A percentile compares a stretch with the other conserved stretches of the same genome.
phyloP scores from a whole-genome alignment of 2,113 vertebrate species.

The Grantiella picta region DNA sequence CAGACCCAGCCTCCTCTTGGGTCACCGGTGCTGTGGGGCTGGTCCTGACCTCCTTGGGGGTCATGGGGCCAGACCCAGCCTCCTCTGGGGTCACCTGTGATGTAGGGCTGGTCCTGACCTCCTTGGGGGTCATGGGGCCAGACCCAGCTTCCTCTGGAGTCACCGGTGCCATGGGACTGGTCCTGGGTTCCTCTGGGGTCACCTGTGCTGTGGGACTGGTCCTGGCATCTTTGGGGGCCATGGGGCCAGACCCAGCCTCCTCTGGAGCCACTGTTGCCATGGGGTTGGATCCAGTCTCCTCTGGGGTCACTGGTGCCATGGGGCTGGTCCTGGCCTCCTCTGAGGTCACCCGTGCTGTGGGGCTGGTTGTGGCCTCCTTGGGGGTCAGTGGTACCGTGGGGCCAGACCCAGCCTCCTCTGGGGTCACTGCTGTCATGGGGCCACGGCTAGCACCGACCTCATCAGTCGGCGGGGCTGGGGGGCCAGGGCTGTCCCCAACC shows the following conservation, averaged over 20 bases:
- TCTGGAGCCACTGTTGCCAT: fast-evolving
- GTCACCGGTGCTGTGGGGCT: fast-evolving
- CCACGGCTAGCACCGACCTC: neutral
- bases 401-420: neutral
- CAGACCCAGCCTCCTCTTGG: neutral
- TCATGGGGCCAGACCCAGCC: neutral
- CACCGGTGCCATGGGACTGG: fast-evolving
- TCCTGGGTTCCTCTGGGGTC: neutral
- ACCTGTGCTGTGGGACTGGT: fast-evolving
- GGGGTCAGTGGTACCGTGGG: fast-evolving
- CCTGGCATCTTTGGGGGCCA: neutral
- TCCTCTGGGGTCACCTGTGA: neutral
- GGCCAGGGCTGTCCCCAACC: fast-evolving
- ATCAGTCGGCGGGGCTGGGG: neutral
- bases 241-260: neutral
- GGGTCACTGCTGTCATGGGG: neutral
- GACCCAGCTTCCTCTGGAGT: neutral
- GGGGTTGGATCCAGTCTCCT: neutral
- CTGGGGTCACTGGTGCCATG: neutral
- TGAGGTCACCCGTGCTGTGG: neutral
- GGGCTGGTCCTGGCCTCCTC: neutral
- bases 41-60: neutral
- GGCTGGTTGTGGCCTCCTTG: neutral
- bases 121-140: fast-evolving
- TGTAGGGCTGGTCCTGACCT: fast-evolving